Conservation (phyloP, 2,797 vertebrate species). For the Dendrocincla fuliginosa region DNA sequence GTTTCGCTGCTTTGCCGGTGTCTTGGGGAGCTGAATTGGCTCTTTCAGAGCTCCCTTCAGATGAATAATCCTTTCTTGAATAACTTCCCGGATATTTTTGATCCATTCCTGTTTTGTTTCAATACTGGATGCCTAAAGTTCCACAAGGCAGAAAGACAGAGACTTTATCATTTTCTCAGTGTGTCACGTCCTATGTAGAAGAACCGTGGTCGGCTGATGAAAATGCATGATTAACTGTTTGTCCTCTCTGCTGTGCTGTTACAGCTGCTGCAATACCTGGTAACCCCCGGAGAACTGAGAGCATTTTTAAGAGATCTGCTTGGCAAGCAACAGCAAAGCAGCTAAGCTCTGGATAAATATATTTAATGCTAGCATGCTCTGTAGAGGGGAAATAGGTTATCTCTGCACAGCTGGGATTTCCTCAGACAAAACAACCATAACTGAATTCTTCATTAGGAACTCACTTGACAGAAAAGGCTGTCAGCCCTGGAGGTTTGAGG, state of each 20-base stretch:
- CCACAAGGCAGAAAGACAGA: conserved; percentile 26
- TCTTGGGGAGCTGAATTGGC: conserved; percentile 93
- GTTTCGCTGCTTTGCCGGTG: conserved; percentile 92
- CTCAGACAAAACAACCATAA: not conserved
- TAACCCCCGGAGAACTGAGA: not conserved
- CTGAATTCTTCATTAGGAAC: not conserved
- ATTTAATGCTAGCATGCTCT: not conserved
- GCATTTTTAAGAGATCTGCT: not conserved
- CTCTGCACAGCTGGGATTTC: not conserved
- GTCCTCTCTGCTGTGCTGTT: not conserved
- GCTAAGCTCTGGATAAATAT: conserved; percentile 32
- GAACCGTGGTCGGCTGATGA: not conserved
- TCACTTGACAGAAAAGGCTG: not conserved
- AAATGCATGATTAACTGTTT: not conserved
- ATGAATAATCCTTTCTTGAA: conserved; percentile 98
- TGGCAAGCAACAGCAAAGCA: conserved; percentile 27
- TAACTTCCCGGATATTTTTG: conserved; percentile 97
- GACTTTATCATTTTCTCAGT: not conserved
- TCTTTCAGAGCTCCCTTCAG: conserved; percentile 98
- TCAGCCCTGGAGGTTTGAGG: not conserved
- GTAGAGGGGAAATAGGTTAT: conserved; percentile 1
- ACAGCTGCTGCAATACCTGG: not conserved
- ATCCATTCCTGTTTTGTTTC: conserved; percentile 99
- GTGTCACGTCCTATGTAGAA: not conserved
- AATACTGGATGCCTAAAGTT: conserved; percentile 87